Percentiles rank a stretch among this genome's conserved stretches.
These are phyloP conservation scores for Tauraco erythrolophus DNA, from an alignment of 2,113 vertebrate species.

Conservation along the genomic window DNA sequence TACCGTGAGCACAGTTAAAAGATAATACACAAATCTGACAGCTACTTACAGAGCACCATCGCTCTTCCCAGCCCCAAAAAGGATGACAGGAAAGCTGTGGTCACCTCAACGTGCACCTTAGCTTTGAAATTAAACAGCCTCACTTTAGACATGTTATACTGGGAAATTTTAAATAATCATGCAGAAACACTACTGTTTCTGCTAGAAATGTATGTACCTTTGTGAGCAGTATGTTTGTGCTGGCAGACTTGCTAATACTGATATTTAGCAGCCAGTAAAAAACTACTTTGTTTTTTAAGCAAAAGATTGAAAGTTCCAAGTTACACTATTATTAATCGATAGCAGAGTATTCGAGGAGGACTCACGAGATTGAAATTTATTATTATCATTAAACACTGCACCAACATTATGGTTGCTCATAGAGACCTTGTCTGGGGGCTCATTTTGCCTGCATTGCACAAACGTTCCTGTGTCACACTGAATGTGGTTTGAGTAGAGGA, in stretches of 20 bases:
- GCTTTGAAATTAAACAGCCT: not conserved
- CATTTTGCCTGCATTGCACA: not conserved
- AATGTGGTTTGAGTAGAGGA: not conserved
- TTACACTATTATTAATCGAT: not conserved
- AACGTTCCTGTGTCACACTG: not conserved
- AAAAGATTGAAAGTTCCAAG: not conserved
- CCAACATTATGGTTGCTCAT: not conserved
- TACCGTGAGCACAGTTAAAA: not conserved
- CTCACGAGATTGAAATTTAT: not conserved
- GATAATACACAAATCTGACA: not conserved
- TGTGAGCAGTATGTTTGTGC: not conserved
- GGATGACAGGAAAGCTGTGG: not conserved
- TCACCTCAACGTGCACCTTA: not conserved
- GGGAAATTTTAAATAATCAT: not conserved
- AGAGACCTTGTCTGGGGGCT: not conserved
- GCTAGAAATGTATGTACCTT: not conserved
- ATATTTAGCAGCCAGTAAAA: not conserved
- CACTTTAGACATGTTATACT: not conserved
- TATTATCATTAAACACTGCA: not conserved
- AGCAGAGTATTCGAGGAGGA: not conserved
- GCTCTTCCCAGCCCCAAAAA: not conserved
- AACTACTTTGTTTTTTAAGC: not conserved
- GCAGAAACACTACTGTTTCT: not conserved
- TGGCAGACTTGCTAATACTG: not conserved
- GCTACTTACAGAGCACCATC: not conserved